phyloP scores from a whole-genome alignment of 2,113 vertebrate genomes.

The Hylia prasina region DNA sequence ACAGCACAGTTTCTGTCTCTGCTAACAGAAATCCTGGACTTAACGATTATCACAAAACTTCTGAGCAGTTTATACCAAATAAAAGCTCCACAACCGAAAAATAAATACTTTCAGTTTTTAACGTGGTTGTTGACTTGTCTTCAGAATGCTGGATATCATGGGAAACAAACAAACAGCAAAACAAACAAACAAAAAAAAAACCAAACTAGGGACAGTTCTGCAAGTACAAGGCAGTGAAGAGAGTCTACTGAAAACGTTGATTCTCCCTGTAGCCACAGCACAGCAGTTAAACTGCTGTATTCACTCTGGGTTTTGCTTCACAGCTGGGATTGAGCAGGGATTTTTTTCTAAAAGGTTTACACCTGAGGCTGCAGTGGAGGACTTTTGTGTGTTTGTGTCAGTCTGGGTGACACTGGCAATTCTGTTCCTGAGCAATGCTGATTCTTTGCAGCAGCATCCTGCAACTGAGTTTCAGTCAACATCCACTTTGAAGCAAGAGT shows the following conservation, averaged over 20 bases:
- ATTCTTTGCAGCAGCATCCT: background rate
- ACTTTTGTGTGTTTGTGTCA: background rate
- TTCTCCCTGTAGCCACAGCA: background rate
- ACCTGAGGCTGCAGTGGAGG: background rate
- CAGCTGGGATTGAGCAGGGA: background rate
- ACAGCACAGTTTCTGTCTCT: background rate
- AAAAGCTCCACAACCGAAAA: background rate
- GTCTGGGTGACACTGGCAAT: background rate
- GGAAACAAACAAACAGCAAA: rapidly evolving
- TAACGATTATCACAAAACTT: background rate
- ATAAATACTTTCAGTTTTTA: background rate
- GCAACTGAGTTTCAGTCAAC: background rate
- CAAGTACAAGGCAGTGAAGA: background rate
- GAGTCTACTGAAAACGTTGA: background rate
- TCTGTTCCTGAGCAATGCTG: background rate
- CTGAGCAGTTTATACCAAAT: background rate
- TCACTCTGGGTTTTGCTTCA: background rate
- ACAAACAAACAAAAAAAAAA: too few relatives aligned
- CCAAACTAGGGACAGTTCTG: background rate
- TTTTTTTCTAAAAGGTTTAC: background rate
- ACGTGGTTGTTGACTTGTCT: background rate
- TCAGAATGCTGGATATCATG: background rate
- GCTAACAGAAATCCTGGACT: background rate
- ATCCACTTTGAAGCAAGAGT: background rate
- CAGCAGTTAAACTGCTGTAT: background rate